Conservation (phyloP, 2,797 vertebrate species). For the Platyrinchus mystaceus region DNA sequence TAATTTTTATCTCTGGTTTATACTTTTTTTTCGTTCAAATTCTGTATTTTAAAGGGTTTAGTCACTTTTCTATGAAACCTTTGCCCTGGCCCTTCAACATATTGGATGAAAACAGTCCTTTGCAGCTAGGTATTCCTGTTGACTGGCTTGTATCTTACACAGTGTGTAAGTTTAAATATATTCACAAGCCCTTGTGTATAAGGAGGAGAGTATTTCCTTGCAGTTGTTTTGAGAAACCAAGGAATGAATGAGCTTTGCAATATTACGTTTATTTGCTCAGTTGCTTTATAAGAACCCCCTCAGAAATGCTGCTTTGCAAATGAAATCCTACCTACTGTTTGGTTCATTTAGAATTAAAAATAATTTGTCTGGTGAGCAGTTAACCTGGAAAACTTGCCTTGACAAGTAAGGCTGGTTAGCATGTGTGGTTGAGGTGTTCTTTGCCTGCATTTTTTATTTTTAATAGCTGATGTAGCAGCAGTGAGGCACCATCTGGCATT, state of each 20-base stretch:
- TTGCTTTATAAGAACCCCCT: not conserved
- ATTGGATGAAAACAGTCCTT: not conserved
- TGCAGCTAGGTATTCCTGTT: not conserved
- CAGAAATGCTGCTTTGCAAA: not conserved
- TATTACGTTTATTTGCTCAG: not conserved
- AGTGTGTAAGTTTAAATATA: not conserved
- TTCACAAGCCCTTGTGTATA: not conserved
- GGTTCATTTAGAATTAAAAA: not conserved
- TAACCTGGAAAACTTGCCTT: not conserved
- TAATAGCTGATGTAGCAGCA: not conserved
- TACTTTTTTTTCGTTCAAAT: not conserved
- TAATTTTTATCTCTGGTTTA: not conserved
- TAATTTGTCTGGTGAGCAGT: not conserved
- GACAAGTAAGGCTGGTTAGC: rapidly evolving
- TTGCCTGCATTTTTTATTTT: rapidly evolving
- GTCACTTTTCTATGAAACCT: not conserved
- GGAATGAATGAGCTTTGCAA: not conserved
- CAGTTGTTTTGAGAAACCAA: not conserved
- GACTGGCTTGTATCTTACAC: not conserved
- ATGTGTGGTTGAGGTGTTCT: not conserved
- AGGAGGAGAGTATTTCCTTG: not conserved
- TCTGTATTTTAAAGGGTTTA: not conserved
- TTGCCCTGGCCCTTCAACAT: not conserved
- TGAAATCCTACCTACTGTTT: not conserved
- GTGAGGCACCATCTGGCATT: not conserved